Base-by-base conservation (phyloP, 2,797 vertebrate species). In the Pseudomugil tenellus region DNA sequence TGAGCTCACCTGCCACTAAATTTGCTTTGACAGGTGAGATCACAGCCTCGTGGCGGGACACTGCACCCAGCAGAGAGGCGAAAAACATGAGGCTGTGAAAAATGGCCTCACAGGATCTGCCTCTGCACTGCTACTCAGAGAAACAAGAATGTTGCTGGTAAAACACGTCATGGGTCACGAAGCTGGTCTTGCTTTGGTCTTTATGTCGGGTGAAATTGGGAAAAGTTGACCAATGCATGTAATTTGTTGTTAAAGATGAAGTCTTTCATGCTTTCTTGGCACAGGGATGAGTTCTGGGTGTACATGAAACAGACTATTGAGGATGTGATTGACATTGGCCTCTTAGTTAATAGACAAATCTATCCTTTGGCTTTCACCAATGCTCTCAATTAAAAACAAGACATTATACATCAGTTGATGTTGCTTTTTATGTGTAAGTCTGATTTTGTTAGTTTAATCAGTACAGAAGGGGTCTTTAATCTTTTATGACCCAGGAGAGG, bases 11-110 rank as follows among this genome's bases (percentile, higher is more conserved):
- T 88, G 88, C 83, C 67, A 58, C 88, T 89, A 90, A 87, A 93
- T 91, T 78, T 73, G 52, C 76, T 89, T 70, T 91, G 91, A 92
- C 91, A 88, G 90, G 88, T 89, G 91, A 86, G 90, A 84, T 85
- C 81, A 76, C 89, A 83, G 74, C 75, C 83, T 78, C n/a, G 19
- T 86, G 69, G 84, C 23, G 39, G 79, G 81, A 75, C 72, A 55
- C 29, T 41, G 83, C 81, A 23, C 80, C 89, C 83, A 14, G 62
- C 80, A 55, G 84, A 54, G 77, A 78, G 74, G 69, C 23, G 39
- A 78, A 80, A 88, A 72, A 73, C 71, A 28, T 17, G 69, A 58
- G 74, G 81, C 71, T 69, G 79, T 55, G 74, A 70, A 59, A 58
- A 8, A 29, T 29, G 29, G 56, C 72, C 72, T 70, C 57, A 14